Evolutionary conservation across 2,797 vertebrate genomes (phyloP).

Genomic region (Sebastiscus albofasciatus): DNA sequence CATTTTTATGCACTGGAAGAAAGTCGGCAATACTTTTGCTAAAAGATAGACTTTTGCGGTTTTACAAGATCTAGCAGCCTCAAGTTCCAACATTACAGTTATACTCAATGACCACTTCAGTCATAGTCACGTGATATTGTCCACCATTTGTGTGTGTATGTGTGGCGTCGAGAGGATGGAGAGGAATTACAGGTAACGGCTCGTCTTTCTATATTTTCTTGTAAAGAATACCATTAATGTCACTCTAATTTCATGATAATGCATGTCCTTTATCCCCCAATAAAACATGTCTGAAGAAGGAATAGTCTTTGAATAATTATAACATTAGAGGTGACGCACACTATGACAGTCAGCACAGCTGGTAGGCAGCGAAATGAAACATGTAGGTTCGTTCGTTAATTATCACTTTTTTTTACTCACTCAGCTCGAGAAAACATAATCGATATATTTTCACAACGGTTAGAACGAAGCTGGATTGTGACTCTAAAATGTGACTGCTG

Average conservation of each 20-base stretch:
- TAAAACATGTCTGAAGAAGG: background rate
- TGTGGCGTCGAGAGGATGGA: background rate
- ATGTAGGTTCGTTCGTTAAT: slow-evolving; percentile 46
- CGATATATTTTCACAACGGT: slow-evolving; percentile 27
- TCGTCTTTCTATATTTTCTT: background rate
- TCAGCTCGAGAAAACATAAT: slow-evolving; percentile 40
- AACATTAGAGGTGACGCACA: slow-evolving; percentile 15
- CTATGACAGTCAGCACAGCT: slow-evolving; percentile 51
- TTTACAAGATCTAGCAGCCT: background rate
- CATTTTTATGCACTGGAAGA: background rate
- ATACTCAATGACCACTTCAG: background rate
- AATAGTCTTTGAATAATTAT: slow-evolving; percentile 45
- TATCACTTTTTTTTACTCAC: slow-evolving; percentile 41
- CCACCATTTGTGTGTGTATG: background rate
- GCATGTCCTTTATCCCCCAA: background rate
- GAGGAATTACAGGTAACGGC: background rate
- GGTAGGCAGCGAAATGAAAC: slow-evolving; percentile 50
- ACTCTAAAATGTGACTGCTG: slow-evolving; percentile 21
- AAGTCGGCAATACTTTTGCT: background rate
- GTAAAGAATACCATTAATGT: background rate
- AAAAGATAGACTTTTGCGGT: background rate
- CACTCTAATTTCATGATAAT: background rate
- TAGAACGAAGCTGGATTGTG: slow-evolving; percentile 30
- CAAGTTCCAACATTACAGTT: background rate
- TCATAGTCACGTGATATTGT: background rate